phyloP scores from a whole-genome alignment of 2,888 invertebrate genomes.

The Chrysomela aeneicollis region DNA sequence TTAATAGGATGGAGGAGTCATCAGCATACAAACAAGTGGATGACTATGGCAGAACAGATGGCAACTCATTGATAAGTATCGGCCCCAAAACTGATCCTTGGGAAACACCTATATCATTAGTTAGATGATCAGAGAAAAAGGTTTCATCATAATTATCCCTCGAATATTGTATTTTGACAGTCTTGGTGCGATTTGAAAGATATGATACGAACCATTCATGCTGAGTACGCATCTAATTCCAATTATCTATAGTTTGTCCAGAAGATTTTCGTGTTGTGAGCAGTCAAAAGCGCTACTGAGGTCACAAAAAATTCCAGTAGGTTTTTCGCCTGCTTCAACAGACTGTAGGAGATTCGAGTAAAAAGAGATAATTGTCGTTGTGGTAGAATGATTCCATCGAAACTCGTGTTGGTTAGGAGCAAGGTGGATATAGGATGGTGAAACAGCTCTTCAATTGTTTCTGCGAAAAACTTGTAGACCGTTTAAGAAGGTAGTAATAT shows the following conservation, averaged over 20 bases:
- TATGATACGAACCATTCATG: background rate
- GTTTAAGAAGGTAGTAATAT: too few relatives aligned
- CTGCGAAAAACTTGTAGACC: too few relatives aligned
- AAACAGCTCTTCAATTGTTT: too few relatives aligned
- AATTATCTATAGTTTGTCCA: background rate
- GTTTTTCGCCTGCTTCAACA: too few relatives aligned
- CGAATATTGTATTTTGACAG: background rate
- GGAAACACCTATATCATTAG: background rate
- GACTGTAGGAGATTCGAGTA: too few relatives aligned
- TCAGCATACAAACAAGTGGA: background rate
- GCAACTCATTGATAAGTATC: background rate
- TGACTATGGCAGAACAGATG: background rate
- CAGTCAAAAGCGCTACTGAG: too few relatives aligned
- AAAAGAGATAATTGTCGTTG: too few relatives aligned
- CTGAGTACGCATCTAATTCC: background rate
- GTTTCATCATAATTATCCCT: background rate
- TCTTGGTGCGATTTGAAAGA: background rate
- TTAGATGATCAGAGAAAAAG: background rate
- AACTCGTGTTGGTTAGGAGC: too few relatives aligned
- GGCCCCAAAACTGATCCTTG: constrained; percentile 1
- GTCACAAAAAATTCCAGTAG: background rate
- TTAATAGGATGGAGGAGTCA: background rate
- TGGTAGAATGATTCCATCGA: too few relatives aligned
- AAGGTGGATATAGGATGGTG: too few relatives aligned
- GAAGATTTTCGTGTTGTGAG: too few relatives aligned